These are phyloP conservation scores for Poecilia wingei DNA, from an alignment of 2,797 vertebrate genomes.

Conservation along the genomic window DNA sequence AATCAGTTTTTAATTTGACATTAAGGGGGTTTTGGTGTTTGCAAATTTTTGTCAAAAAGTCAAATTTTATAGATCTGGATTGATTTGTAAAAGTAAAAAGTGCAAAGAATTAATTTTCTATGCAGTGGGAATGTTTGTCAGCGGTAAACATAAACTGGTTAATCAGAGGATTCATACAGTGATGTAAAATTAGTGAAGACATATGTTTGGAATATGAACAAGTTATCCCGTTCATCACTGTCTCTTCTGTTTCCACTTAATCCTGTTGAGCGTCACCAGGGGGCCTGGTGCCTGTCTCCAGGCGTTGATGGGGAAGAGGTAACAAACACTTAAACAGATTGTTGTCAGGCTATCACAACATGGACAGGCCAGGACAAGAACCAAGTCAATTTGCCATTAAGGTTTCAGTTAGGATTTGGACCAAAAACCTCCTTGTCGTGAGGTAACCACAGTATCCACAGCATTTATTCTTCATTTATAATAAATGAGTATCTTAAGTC, in stretches of 20 bases:
- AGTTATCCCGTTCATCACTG: not conserved
- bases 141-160: not conserved
- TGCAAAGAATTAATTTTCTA: too few species aligned
- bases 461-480: not conserved
- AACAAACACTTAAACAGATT: not conserved
- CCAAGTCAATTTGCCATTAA: not conserved
- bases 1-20: too few species aligned
- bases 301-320: not conserved
- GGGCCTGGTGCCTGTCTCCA: not conserved
- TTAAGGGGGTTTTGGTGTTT: too few species aligned
- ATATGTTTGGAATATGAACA: not conserved
- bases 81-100: too few species aligned
- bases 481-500: not conserved
- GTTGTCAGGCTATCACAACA: not conserved
- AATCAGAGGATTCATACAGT: not conserved
- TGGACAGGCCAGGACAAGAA: not conserved
- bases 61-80: too few species aligned
- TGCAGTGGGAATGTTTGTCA: too few species aligned
- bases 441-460: not conserved
- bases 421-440: not conserved
- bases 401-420: not conserved
- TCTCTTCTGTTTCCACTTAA: not conserved
- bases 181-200: not conserved
- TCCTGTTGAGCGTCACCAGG: not conserved
- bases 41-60: too few species aligned